Percentiles rank a stretch among this genome's conserved stretches.
Conservation (phyloP, 2,888 invertebrate species). For the Dicyrtoma fusca region DNA sequence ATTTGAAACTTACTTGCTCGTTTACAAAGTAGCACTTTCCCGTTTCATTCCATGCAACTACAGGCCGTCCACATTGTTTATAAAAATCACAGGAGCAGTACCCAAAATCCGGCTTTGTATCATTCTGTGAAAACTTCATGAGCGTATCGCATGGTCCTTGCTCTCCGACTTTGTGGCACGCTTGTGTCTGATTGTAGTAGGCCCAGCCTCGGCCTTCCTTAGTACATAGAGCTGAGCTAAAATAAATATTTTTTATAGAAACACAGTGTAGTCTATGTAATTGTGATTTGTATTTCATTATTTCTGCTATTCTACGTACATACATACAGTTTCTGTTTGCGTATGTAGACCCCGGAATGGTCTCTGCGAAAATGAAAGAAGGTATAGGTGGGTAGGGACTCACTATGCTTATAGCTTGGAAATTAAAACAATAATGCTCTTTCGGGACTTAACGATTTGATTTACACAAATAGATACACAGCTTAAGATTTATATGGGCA, state of each 20-base stretch:
- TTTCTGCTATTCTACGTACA: too few relatives aligned
- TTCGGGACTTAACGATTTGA: too few relatives aligned
- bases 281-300: too few relatives aligned
- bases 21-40: slow-evolving; percentile 35
- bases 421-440: too few relatives aligned
- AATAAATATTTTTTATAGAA: neutral
- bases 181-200: slow-evolving; percentile 23
- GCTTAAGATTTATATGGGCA: too few relatives aligned
- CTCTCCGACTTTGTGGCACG: slow-evolving; percentile 21
- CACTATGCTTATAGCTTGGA: neutral
- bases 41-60: slow-evolving; percentile 23
- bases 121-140: slow-evolving; percentile 25
- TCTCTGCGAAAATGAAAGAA: slow-evolving; percentile 3
- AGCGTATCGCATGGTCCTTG: slow-evolving; percentile 28
- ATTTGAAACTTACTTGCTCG: slow-evolving; percentile 16
- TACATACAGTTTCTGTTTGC: too few relatives aligned
- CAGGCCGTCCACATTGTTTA: slow-evolving; percentile 34
- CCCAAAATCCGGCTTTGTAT: neutral
- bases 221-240: slow-evolving; percentile 22
- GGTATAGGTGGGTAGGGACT: too few relatives aligned
- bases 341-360: too few relatives aligned
- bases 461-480: too few relatives aligned
- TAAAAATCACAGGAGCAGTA: slow-evolving; percentile 29
- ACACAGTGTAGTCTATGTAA: too few relatives aligned
- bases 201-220: slow-evolving; percentile 28